Conservation (phyloP, 2,113 vertebrate genomes). For the Xenopus laevis region DNA sequence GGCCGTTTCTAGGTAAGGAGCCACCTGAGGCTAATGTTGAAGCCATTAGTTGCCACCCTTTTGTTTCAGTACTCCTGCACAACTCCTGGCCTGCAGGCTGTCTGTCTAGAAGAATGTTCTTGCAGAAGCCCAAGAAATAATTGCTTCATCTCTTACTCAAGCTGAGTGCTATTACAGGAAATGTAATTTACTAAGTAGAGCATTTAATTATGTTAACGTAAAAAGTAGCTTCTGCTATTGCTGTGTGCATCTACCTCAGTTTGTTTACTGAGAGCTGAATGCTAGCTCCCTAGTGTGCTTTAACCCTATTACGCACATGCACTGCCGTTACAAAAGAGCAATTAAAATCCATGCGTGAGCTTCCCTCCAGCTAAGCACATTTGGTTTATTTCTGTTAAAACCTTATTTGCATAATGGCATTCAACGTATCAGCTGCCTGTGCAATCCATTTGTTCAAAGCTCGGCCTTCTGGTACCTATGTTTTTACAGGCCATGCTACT, state of each 20-base stretch:
- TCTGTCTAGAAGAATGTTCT: slow-evolving; percentile 20
- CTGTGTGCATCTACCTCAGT: not conserved
- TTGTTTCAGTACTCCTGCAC: no score
- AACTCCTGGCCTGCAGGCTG: not conserved
- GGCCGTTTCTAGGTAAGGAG: no score
- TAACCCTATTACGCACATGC: not conserved
- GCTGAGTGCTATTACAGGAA: slow-evolving; percentile 35
- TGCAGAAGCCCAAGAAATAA: slow-evolving; percentile 15
- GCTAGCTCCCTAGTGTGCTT: not conserved
- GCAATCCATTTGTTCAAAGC: slow-evolving; percentile 50
- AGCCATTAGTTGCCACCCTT: no score
- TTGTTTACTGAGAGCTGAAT: no score
- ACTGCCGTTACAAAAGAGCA: not conserved
- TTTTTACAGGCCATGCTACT: slow-evolving; percentile 49
- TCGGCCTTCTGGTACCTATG: slow-evolving; percentile 54
- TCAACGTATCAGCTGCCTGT: slow-evolving; percentile 43
- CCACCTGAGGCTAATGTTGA: no score
- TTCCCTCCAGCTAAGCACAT: no score
- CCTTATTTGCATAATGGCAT: not conserved
- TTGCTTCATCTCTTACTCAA: slow-evolving; percentile 33
- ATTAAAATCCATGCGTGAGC: no score
- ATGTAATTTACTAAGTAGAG: slow-evolving; percentile 42
- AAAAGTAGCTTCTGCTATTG: slow-evolving; percentile 2
- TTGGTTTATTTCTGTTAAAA: slow-evolving; percentile 6
- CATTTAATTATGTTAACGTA: slow-evolving; percentile 43